Conservation (phyloP, 2,113 vertebrate species). For the Cathartes aura region DNA sequence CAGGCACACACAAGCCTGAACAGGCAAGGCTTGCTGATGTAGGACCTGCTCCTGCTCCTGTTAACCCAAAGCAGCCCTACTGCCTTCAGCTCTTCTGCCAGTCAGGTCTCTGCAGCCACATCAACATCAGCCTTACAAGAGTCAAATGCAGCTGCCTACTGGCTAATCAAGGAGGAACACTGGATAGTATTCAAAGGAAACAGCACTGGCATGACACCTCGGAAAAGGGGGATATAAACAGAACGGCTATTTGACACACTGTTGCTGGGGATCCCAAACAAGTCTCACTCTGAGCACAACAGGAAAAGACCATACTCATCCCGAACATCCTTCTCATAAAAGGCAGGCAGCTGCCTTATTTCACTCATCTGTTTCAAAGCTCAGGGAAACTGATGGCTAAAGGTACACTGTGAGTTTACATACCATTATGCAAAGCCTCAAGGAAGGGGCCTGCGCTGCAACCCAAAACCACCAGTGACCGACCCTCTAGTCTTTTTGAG, state of each 20-base stretch:
- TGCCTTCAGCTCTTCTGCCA: not conserved
- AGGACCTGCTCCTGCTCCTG: not conserved
- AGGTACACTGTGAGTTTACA: not conserved
- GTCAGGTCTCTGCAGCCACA: not conserved
- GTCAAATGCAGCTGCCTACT: not conserved
- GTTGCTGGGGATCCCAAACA: not conserved
- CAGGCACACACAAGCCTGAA: rapidly evolving
- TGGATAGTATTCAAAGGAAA: not conserved
- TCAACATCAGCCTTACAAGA: not conserved
- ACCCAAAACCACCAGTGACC: rapidly evolving
- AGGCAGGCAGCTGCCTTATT: not conserved
- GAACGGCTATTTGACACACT: not conserved
- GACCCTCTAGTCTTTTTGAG: not conserved
- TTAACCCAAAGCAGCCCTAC: not conserved
- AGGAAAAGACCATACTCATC: not conserved
- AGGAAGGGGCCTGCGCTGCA: not conserved
- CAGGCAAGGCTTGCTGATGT: not conserved
- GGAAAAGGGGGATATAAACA: not conserved
- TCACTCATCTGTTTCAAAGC: not conserved
- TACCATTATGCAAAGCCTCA: not conserved
- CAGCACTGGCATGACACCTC: not conserved
- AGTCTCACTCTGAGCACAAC: not conserved
- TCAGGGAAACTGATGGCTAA: not conserved
- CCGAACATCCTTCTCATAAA: not conserved
- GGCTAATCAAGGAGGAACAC: not conserved